These are phyloP conservation scores for Panthera leo DNA, from an alignment of 2,113 vertebrate species.

Conservation along the genomic window DNA sequence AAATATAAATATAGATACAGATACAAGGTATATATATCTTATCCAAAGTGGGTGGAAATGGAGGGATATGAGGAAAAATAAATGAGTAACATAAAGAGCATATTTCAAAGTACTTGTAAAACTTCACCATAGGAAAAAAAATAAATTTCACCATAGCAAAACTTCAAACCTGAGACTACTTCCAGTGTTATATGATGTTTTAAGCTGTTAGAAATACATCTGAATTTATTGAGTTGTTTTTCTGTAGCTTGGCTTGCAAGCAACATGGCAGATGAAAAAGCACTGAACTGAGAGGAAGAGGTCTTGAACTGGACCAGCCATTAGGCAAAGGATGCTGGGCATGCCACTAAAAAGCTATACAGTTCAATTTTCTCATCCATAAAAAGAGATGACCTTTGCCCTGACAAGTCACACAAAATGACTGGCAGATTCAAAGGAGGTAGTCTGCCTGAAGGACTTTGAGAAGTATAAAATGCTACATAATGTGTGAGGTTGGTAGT, in stretches of 20 bases:
- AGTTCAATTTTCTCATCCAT: background rate
- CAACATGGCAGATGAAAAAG: background rate
- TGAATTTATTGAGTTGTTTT: background rate
- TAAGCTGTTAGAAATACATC: background rate
- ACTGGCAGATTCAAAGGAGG: background rate
- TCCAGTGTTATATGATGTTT: background rate
- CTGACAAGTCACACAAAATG: background rate
- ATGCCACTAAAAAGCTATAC: background rate
- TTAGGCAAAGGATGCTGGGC: background rate
- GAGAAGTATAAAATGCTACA: background rate
- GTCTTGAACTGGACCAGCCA: background rate
- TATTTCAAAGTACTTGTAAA: background rate
- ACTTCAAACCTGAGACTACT: background rate
- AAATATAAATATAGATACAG: background rate
- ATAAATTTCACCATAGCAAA: background rate
- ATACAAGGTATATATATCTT: background rate
- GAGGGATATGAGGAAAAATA: background rate
- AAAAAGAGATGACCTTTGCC: background rate
- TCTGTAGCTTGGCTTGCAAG: background rate
- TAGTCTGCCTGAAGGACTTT: background rate
- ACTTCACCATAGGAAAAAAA: background rate
- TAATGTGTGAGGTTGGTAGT: background rate
- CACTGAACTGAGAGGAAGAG: background rate
- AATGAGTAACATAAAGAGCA: background rate
- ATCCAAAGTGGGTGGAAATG: background rate